Base-by-base conservation (phyloP, 2,113 vertebrate genomes). In the Jacana jacana region DNA sequence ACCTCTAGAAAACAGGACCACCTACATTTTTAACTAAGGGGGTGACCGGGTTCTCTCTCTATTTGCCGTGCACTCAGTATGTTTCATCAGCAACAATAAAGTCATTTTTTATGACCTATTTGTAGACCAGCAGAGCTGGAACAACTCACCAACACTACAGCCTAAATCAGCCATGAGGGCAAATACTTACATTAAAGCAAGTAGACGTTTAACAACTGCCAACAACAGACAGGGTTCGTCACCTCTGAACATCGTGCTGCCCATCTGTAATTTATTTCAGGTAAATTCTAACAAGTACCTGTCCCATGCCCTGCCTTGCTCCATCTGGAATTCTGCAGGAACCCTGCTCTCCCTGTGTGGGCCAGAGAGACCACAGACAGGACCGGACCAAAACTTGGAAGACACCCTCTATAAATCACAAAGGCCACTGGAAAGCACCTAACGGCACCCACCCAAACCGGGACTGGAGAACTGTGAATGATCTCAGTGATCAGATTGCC, bases 401-500 rank as follows among this genome's bases (percentile, higher is more conserved):
- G 35, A 6, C 52, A 7, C 19, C 19, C 0, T 17, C 75, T 25
- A 13, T 8, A 46, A 86, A 85, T 18, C 82, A 54, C 76, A 19
- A 54, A 83, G 75, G 48, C 10, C 49, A n/a, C 42, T 10, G 2
- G 6, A 31, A 33, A 76, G 44, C 48, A 84, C 73, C 84, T 10
- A 72, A 15, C 22, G 27, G 46, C 79, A 91, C 75, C 76, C 95
- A 96, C 70, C 85, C 79, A 39, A 78, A 31, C 64, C 78, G 72
- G 2, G 81, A 33, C 91, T 52, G 40, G 12, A 17, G 72, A 70
- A 12, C 72, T 28, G 48, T 1, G 64, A 75, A 88, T 14, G 88
- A 96, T 95, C 81, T 55, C 14, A 96, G 96, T 84, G 96, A 93
- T 92, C 96, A 96, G 96, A 87, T 94, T 93, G 96, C 93, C 96